Base-by-base conservation (phyloP, 2,797 vertebrate species). In the Sternarchorhynchus goeldii region DNA sequence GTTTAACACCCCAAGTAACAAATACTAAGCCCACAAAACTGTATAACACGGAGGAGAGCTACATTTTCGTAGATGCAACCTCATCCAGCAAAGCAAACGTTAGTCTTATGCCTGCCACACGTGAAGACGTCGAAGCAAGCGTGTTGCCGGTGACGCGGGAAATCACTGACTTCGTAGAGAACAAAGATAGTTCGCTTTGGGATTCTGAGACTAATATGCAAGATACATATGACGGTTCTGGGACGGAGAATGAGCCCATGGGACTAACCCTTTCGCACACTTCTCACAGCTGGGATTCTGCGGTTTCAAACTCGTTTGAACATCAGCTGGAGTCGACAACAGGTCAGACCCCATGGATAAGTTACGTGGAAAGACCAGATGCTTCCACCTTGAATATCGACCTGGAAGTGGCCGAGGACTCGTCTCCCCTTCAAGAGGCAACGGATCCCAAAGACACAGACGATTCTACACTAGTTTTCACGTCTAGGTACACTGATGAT, bases 371-470 rank as follows among this genome's bases (percentile, higher is more conserved):
- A 25, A 20, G 64, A 56, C 56, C 41, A 5, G 53, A 60, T 0
- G 10, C 5, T 45, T 56, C 57, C 3, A n/a, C 79, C 32, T 58
- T 78, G 68, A 77, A 72, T 31, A 36, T 1, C 7, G 78, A 67
- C 41, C 20, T 68, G 79, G 78, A 73, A 18, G 14, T 53, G 62
- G 50, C 57, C n/a, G 76, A 70, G 39, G 78, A 78, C 5, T 81
- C 82, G 6, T 76, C 80, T 73, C 55, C 60, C 0, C 58, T 50
- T 3, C 72, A 73, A 20, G 73, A 69, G 2, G 76, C 65, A 60
- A 34, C 63, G 63, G 72, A 62, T 72, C 32, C 75, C 12, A 80
- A 80, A 64, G 62, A 72, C 62, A 55, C 66, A 0, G 75, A 80
- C 39, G 59, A 80, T 58, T 55, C 55, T 55, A 62, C 57, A 64